Evolutionary conservation across 1,140 invertebrate species (phyloP), one percentile per base, ranked within the genome.

Genomic region (Ctenoplectra terminalis): DNA sequence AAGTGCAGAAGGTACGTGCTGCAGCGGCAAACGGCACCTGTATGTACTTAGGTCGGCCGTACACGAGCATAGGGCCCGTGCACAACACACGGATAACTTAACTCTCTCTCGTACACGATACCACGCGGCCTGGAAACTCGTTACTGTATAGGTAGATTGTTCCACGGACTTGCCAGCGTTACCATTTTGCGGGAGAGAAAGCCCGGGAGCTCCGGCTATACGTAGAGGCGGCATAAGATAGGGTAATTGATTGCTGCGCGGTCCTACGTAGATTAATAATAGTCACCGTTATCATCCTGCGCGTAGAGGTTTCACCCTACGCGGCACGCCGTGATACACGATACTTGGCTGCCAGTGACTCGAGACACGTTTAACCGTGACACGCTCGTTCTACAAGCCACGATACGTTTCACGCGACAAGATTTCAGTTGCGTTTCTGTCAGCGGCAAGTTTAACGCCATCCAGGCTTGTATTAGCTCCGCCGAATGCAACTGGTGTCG

Each of bases 221-320:
- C 13, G 83, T 72, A 74, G 87, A 81, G 74, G 74, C 74, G 74
- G 77, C 81, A 80, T 88, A 88, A 88, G 87, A 88, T 88, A 88
- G 87, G 87, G 74, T 88, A 88, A 88, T 88, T 88, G 87, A 88
- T 88, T 86, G 81, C 87, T 78, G 60, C 87, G 70, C 84, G 78
- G 81, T 81, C 81, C 87, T 86, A 78, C 87, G 84, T 88, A 88
- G 87, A 88, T 88, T 88, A 88, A 88, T 88, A 88, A 88, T 81
- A 85, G 87, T 88, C 87, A 83, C 87, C 81, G 87, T 88, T 88
- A 88, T 88, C 87, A 88, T 88, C 72, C 71, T 11, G 72, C 83
- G 61, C 79, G 78, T 86, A 81, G 67, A 70, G 72, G 76, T 81
- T 80, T 84, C 82, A 61, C 48, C 74, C 64, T 75, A 71, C 56